Percentiles rank a stretch among this genome's conserved stretches.
Evolutionary conservation across 2,797 vertebrate species (phyloP).

Genomic region (Scolopax rusticola): DNA sequence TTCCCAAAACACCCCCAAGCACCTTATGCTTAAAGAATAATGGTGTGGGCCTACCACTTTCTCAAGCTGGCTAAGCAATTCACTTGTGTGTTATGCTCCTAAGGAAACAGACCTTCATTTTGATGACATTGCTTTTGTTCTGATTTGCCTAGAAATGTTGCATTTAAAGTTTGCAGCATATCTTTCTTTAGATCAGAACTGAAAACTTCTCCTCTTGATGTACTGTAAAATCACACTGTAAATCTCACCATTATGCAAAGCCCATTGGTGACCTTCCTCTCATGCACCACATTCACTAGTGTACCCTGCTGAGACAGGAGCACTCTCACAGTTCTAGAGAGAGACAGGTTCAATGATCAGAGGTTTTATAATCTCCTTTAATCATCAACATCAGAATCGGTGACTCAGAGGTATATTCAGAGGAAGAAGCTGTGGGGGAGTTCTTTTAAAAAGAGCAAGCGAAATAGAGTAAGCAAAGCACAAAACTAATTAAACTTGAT

Average conservation of each 20-base stretch:
- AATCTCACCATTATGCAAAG: background rate
- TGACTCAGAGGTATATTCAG: constrained; percentile 46
- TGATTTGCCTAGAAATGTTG: background rate
- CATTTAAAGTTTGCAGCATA: background rate
- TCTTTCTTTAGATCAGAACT: background rate
- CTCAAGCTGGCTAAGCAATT: background rate
- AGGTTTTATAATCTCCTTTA: background rate
- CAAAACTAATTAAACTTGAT: constrained; percentile 83
- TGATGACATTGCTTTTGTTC: background rate
- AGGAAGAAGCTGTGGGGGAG: constrained; percentile 51
- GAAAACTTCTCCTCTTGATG: background rate
- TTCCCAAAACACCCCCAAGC: background rate
- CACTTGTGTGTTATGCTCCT: background rate
- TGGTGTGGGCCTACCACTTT: fast-evolving
- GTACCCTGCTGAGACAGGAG: background rate
- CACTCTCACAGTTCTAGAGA: background rate
- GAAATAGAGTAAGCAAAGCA: constrained; percentile 75
- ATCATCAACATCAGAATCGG: background rate
- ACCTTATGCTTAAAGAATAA: background rate
- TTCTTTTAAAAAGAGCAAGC: constrained; percentile 60
- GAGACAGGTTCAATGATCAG: background rate
- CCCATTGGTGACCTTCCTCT: background rate
- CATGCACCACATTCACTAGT: background rate
- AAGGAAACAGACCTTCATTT: background rate
- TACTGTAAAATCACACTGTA: background rate